Base-by-base conservation (phyloP, 2,888 invertebrate genomes). In the Perizoma flavofasciatum region DNA sequence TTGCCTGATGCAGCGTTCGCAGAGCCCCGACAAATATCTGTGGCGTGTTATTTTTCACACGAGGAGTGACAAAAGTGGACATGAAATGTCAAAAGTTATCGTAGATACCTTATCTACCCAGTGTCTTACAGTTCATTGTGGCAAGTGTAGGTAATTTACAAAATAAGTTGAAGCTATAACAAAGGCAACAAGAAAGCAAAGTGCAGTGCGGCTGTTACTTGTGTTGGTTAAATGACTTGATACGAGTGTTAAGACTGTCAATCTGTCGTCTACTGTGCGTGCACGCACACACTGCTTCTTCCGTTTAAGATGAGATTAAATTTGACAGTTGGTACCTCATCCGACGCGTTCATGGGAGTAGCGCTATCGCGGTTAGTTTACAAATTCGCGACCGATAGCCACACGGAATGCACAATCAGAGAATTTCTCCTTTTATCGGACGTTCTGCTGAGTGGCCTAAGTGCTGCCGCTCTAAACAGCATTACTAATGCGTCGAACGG, bases 31-130 rank as follows among this genome's bases (percentile, higher is more conserved):
- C 78, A 72, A 75, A 72, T 74, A 73, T 67, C 70, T 75, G 69
- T 66, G 65, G 70, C 74, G 80, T 82, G 84, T 81, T 81, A 79
- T 77, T 81, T 85, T 84, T 86, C 85, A 86, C 85, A 82, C 80
- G 73, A 75, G 71, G 74, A 72, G 63, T 63, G 53, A 58, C 65
- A 48, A 58, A 65, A 69, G 67, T 56, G 50, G 50, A 61, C 47
- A 52, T 55, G 49, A 59, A 68, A 58, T 59, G 55, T 57, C 57
- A 61, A 60, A 59, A 59, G 58, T 55, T 65, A 58, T 63, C 55
- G 33, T 49, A 54, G 34, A 49, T 52, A 34, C 41, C 22, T 22
- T 22, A 22, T 22, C 22, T 22, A 22, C 22, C 22, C 22, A 22
- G 22, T 41, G 43, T 56, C 40, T 44, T 48, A 11, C n/a, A 9